Evolutionary conservation across 2,797 vertebrate genomes (phyloP).

Genomic region (Danio kyathit): DNA sequence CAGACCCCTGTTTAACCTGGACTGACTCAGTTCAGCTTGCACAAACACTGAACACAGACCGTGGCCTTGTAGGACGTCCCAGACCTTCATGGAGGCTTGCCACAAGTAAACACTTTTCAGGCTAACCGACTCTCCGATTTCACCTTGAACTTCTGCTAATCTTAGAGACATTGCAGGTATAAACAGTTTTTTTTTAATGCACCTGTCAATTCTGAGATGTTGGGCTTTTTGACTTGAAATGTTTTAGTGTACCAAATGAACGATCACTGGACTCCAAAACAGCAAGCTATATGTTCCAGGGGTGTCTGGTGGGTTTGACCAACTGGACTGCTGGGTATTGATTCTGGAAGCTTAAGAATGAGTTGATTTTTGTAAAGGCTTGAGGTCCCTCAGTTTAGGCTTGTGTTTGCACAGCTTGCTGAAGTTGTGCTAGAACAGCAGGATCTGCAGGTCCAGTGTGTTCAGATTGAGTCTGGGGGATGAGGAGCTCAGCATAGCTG

Average conservation of each 20-base stretch:
- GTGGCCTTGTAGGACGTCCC: conserved; percentile 72
- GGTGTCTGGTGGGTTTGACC: conserved; percentile 49
- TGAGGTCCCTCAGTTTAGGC: conserved; percentile 33
- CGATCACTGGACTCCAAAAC: background rate
- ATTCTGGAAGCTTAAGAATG: conserved; percentile 55
- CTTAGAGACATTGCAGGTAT: conserved; percentile 60
- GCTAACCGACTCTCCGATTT: conserved; percentile 69
- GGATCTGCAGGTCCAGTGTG: conserved; percentile 32
- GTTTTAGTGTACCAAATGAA: conserved; percentile 29
- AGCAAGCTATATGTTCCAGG: conserved; percentile 35
- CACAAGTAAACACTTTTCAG: conserved; percentile 71
- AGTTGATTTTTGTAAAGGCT: conserved; percentile 46
- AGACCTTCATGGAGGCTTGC: conserved; percentile 51
- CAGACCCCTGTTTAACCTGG: conserved; percentile 74
- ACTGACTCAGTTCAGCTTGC: conserved; percentile 80
- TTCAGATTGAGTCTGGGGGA: conserved; percentile 30
- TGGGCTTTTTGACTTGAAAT: conserved; percentile 59
- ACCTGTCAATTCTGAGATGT: conserved; percentile 61
- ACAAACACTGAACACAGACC: conserved; percentile 80
- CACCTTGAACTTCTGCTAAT: conserved; percentile 62
- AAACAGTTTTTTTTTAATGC: conserved; percentile 41
- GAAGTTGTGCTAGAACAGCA: conserved; percentile 47
- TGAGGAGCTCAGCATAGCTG: conserved; percentile 29
- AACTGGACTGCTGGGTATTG: conserved; percentile 54
- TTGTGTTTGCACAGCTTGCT: conserved; percentile 58